Evolutionary conservation across 2,797 vertebrate species (phyloP), one percentile per base, ranked within the genome.

Genomic region (Hylomyscus alleni): DNA sequence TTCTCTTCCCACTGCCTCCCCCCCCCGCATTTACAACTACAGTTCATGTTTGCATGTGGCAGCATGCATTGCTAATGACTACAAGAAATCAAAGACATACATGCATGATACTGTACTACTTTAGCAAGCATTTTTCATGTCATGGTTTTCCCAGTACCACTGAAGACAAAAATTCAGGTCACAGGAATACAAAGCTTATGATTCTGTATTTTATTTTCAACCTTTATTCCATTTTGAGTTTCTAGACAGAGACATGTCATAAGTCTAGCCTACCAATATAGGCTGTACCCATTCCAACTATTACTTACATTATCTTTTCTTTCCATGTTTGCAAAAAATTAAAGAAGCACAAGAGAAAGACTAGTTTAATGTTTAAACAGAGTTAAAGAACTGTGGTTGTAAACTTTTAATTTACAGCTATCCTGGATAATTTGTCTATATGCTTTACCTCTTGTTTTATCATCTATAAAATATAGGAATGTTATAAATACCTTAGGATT

Each of bases 31-130:
- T 34, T 37, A 26, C 2, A 31, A 19, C 6, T 6, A 13, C 5
- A 47, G 14, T 44, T 11, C 17, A 20, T 3, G 6, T 44, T 1
- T 62, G 17, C 26, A 76, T 56, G 19, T 31, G 4, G 12, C 52
- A 54, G 83, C 44, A 19, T 77, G 75, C 67, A 90, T 80, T 95
- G 93, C 89, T 17, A 82, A 69, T 94, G 88, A 24, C 77, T 91
- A 75, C 89, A 81, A 13, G 60, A 90, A 20, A 19, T 2, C 47
- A 47, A 19, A 81, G n/a, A 7, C 15, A 20, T 26, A 5, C 20
- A 40, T 56, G 50, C 7, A 4, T 2, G 9, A 82, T 11, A 50
- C 6, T 11, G 62, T 26, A 12, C 2, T 4, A 22, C 13, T 40
- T 87, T 47, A 11, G 11, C 0, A 26, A 67, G 37, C 24, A 62